phyloP scores from a whole-genome alignment of 1,140 invertebrate genomes.

The Heliconius hermathena region DNA sequence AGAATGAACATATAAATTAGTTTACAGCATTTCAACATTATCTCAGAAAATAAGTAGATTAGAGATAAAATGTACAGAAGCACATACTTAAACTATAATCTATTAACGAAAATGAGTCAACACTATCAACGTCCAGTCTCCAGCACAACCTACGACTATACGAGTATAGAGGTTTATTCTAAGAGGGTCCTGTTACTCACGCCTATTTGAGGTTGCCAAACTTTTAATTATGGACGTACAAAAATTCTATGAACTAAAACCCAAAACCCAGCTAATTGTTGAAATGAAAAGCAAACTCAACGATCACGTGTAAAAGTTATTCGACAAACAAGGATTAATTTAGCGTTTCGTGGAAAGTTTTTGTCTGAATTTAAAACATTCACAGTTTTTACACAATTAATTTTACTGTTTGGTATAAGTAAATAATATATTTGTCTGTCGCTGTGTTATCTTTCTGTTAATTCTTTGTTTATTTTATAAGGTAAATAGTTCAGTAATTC shows the following conservation, averaged over 20 bases:
- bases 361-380: constrained; percentile 15
- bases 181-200: constrained; percentile 1
- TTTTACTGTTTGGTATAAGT: background rate
- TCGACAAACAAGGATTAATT: constrained; percentile 35
- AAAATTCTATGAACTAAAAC: constrained; percentile 27
- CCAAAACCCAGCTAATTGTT: constrained; percentile 35
- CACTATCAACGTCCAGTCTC: background rate
- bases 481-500: too few relatives aligned
- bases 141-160: background rate
- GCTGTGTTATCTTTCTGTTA: background rate
- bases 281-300: constrained; percentile 34
- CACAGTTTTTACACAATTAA: background rate
- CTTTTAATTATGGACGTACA: constrained; percentile 34
- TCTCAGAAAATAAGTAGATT: too few relatives aligned
- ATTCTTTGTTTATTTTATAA: too few relatives aligned
- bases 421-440: background rate
- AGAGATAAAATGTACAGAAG: too few relatives aligned
- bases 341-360: constrained; percentile 23
- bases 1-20: too few relatives aligned
- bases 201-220: constrained; percentile 27
- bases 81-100: background rate
- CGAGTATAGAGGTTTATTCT: background rate
- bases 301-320: constrained; percentile 39
- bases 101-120: background rate
- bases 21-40: too few relatives aligned